These are phyloP conservation scores for Oscarella lobularis DNA, from an alignment of 37 sponge, comb jelly and placozoan species.

Conservation along the genomic window DNA sequence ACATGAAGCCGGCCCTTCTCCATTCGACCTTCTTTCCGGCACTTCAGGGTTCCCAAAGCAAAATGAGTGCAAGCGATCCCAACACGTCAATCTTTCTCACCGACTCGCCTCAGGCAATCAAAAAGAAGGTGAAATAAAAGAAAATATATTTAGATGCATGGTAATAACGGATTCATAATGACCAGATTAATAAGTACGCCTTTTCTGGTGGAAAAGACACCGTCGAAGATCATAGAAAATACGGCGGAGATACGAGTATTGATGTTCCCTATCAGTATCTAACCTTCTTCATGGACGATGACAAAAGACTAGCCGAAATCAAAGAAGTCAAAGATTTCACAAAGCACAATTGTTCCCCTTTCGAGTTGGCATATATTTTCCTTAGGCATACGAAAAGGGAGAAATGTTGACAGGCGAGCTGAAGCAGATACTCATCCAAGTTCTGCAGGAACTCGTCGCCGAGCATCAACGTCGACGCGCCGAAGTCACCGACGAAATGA, in stretches of 20 bases:
- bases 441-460: conserved; percentile 59
- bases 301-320: conserved; percentile 56
- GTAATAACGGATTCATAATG: background rate
- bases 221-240: conserved; percentile 80
- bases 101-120: conserved; percentile 71
- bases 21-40: conserved; percentile 98
- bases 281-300: conserved; percentile 91
- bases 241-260: conserved; percentile 82
- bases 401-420: conserved; percentile 82
- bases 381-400: conserved; percentile 81
- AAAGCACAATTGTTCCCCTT: background rate
- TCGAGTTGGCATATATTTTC: background rate
- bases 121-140: conserved; percentile 63
- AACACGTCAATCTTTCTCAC: conserved; percentile 91
- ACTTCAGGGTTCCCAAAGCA: conserved; percentile 90
- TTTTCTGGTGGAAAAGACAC: conserved; percentile 93
- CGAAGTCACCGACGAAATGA: conserved; percentile 71
- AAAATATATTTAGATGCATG: background rate
- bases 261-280: conserved; percentile 97
- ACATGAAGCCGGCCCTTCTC: conserved; percentile 84
- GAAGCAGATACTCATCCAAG: conserved; percentile 77
- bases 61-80: conserved; percentile 95
- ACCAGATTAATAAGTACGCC: conserved; percentile 92
- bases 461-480: conserved; percentile 61
- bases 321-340: conserved; percentile 16